Base-by-base conservation (phyloP, 2,113 vertebrate species). In the Dicrurus megarhynchus region DNA sequence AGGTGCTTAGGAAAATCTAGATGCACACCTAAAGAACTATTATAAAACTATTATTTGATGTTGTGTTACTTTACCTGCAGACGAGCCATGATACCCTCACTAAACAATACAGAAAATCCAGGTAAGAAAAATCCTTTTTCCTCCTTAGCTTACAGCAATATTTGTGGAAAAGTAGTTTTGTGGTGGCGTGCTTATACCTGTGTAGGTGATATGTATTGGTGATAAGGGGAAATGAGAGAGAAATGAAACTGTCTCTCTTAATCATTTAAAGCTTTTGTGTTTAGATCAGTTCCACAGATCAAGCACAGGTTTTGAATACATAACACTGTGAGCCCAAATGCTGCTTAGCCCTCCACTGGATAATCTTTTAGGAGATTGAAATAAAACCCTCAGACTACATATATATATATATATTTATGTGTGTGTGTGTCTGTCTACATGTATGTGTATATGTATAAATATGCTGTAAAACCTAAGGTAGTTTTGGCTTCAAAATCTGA, bases 141-240 rank as follows among this genome's bases (percentile, higher is more conserved):
- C 24, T 67, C 26, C 65, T 60, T 55, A 44, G 3, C 41, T 73
- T 73, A 41, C 56, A 76, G 39, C 56, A 59, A 4, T 71, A 35
- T 56, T 84, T 49, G 77, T 59, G 49, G 33, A 68, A 64, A 89
- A 73, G n/a, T 20, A 49, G 41, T 79, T 94, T 79, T 61, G n/a
- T 46, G 32, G 13, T 8, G 32, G 7, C 0, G 0, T 16, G 15
- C 21, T 28, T 73, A 0, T 15, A 20, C 23, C 16, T 67, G 42
- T 30, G 30, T 10, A 33, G 55, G 47, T 42, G 56, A 28, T 33
- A 12, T 13, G 22, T 6, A 11, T 7, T 16, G 30, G 35, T 70
- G 76, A 59, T 26, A 68, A 57, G n/a, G 37, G 53, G 57, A 89
- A 67, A 87, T 71, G 59, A 82, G 27, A 70, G 27, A 65, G 53